Evolutionary conservation across 2,797 vertebrate species (phyloP).

Genomic region (Sebastolobus altivelis): DNA sequence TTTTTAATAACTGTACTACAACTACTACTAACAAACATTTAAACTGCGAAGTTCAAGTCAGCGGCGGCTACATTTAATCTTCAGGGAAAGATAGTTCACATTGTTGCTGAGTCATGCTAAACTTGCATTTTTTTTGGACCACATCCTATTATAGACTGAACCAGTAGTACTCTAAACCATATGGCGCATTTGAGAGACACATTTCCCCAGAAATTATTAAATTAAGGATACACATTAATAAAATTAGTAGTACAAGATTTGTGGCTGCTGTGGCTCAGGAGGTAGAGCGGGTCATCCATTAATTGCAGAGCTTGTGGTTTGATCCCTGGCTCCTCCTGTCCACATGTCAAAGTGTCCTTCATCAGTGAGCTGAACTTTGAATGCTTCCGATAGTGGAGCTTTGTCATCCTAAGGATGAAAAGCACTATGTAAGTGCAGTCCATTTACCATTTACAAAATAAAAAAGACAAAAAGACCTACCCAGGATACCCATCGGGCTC

Average conservation of each 20-base stretch:
- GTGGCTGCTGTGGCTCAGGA: too few species aligned
- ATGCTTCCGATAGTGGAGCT: background rate
- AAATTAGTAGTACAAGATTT: background rate
- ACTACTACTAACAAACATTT: background rate
- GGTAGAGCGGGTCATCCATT: background rate
- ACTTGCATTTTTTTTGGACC: background rate
- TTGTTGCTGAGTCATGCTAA: conserved; percentile 20
- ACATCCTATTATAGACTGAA: background rate
- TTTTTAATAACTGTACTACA: background rate
- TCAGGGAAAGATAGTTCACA: background rate
- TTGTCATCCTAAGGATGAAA: background rate
- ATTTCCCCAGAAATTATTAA: background rate
- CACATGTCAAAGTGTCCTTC: background rate
- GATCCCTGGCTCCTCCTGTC: background rate
- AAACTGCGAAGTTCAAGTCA: background rate
- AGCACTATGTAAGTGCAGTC: background rate
- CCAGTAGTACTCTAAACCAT: background rate
- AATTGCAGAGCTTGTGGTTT: background rate
- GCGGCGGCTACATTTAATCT: background rate
- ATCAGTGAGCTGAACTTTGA: background rate
- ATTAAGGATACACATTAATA: background rate
- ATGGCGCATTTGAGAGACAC: background rate
- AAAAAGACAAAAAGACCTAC: background rate
- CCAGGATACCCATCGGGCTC: background rate
- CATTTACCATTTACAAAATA: background rate